phyloP scores from a whole-genome alignment of 2,797 vertebrate species.

The Syngnathus acus region DNA sequence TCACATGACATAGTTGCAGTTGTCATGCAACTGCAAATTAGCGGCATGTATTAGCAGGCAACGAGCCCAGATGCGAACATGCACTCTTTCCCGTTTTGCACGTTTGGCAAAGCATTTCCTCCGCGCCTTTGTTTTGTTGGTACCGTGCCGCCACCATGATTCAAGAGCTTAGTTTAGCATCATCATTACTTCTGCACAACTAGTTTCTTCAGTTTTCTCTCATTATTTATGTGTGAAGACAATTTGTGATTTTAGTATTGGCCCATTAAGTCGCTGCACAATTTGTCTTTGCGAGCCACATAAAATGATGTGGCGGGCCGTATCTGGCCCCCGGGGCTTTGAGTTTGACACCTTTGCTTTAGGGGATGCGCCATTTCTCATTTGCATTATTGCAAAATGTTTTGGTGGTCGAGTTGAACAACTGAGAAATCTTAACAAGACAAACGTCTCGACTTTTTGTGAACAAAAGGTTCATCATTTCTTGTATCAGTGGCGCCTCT shows the following conservation, averaged over 20 bases:
- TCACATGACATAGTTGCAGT: slow-evolving; percentile 12
- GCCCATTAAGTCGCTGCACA: too few relatives aligned
- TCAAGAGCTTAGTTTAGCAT: not conserved
- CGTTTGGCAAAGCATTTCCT: not conserved
- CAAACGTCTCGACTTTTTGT: not conserved
- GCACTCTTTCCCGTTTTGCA: slow-evolving; percentile 17
- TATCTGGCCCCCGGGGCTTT: too few relatives aligned
- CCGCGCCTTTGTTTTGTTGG: not conserved
- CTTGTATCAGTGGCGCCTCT: not conserved
- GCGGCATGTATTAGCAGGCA: slow-evolving; percentile 6
- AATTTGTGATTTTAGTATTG: too few relatives aligned
- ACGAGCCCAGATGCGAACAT: slow-evolving; percentile 24
- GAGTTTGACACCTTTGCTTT: too few relatives aligned
- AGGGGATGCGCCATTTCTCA: not conserved
- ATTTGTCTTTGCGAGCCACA: too few relatives aligned
- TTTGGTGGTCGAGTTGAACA: not conserved
- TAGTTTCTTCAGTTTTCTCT: not conserved
- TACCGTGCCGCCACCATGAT: not conserved
- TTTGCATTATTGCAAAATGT: not conserved
- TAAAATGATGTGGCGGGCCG: too few relatives aligned
- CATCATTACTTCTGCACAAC: not conserved
- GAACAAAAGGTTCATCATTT: not conserved
- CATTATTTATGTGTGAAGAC: too few relatives aligned
- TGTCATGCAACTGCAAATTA: slow-evolving; percentile 24
- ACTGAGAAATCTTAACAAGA: not conserved